Conservation (phyloP, 2,113 vertebrate genomes). For the Coregonus clupeaformis region DNA sequence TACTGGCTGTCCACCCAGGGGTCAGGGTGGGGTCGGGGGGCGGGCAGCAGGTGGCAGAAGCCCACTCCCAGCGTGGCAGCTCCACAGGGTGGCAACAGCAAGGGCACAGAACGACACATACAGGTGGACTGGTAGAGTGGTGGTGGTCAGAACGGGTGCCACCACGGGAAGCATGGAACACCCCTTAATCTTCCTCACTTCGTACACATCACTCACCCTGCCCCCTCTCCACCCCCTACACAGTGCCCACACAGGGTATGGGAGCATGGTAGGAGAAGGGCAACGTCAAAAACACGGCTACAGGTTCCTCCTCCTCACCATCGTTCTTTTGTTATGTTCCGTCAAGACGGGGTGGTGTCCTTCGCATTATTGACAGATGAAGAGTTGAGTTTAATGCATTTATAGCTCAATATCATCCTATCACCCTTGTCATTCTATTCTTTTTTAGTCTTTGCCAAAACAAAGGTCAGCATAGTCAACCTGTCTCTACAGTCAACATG, state of each 20-base stretch:
- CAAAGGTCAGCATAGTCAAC: background rate
- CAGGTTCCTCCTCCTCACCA: constrained; percentile 40
- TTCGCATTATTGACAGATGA: constrained; percentile 27
- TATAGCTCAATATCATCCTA: background rate
- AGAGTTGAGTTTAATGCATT: background rate
- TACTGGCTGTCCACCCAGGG: background rate
- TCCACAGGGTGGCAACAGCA: constrained; percentile 61
- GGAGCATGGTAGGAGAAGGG: constrained; percentile 70
- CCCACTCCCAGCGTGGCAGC: constrained; percentile 67
- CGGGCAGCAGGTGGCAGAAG: constrained; percentile 56
- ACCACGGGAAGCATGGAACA: background rate
- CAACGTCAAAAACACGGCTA: constrained; percentile 21
- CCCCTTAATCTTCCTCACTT: too few relatives aligned
- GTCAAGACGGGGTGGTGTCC: background rate
- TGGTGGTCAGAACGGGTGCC: background rate
- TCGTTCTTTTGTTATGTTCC: constrained; percentile 3
- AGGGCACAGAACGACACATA: constrained; percentile 60
- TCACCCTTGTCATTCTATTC: too few relatives aligned
- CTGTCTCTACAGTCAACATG: too few relatives aligned
- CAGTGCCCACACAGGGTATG: constrained; percentile 65
- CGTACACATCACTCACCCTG: too few relatives aligned
- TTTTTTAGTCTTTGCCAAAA: constrained; percentile 5
- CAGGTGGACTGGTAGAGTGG: background rate
- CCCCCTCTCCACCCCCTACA: constrained; percentile 35
- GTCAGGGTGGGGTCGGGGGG: constrained; percentile 57